Evolutionary conservation across 53 echinoderm and acorn worm species (phyloP).

Genomic region (Echinometra lucunter): DNA sequence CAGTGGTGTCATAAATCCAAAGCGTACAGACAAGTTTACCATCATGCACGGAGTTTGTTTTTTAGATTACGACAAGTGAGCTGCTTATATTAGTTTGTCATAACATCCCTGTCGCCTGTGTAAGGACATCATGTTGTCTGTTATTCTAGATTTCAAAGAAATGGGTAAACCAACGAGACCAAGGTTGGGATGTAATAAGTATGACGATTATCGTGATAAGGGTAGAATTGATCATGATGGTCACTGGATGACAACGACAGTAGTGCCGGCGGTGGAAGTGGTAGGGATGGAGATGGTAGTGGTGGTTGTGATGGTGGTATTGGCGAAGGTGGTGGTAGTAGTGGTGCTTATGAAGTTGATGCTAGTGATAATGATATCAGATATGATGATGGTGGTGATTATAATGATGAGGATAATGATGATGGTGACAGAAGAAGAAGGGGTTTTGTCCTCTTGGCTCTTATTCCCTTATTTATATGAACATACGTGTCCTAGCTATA

Average conservation of each 20-base stretch:
- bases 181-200: background rate
- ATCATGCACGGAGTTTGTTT: background rate
- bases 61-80: background rate
- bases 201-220: background rate
- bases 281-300: background rate
- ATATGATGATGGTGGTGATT: background rate
- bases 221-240: background rate
- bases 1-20: conserved; percentile 15
- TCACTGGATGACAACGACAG: background rate
- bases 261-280: background rate
- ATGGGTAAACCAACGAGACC: background rate
- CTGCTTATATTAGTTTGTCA: conserved; percentile 1
- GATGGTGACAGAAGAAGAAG: too few species aligned
- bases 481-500: too few species aligned
- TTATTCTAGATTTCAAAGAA: background rate
- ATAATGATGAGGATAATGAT: background rate
- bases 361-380: background rate
- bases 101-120: background rate
- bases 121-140: background rate
- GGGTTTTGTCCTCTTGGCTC: too few species aligned
- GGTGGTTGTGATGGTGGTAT: background rate
- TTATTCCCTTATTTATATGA: too few species aligned
- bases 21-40: background rate
- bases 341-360: too few species aligned
- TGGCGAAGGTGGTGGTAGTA: background rate